Conservation (phyloP, 2,888 invertebrate genomes). For the Aporophyla lueneburgensis region DNA sequence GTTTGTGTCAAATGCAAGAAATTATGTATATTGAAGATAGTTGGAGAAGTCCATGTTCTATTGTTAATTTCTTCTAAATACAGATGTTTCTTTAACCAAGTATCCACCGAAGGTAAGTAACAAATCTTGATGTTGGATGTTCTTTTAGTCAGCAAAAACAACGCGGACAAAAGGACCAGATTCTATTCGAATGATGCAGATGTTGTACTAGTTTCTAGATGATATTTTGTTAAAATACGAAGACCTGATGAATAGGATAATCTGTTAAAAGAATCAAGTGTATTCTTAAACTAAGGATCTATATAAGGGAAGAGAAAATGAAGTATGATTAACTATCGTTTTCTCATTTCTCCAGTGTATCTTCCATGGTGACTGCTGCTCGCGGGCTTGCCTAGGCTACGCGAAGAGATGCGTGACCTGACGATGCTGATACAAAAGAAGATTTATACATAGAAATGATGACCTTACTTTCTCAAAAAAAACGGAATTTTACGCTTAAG, state of each 20-base stretch:
- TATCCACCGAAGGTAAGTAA: not conserved
- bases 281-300: not conserved
- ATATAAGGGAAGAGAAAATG: not conserved
- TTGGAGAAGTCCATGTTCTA: not conserved
- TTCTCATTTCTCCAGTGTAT: conserved; percentile 46
- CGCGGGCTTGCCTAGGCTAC: conserved; percentile 53
- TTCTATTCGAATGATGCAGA: not conserved
- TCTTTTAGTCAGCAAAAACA: not conserved
- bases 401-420: conserved; percentile 47
- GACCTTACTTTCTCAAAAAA: not conserved
- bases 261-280: not conserved
- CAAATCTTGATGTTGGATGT: not conserved
- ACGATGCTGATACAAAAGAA: conserved; percentile 4
- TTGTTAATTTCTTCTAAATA: too few relatives aligned
- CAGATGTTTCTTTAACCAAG: not conserved
- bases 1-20: not conserved
- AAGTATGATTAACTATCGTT: not conserved
- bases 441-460: not conserved
- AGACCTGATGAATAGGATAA: not conserved
- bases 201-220: not conserved
- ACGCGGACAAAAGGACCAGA: not conserved
- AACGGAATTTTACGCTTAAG: not conserved
- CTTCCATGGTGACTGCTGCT: conserved; percentile 53
- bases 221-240: not conserved
- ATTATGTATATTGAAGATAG: not conserved